Evolutionary conservation across 2,888 invertebrate species (phyloP), one percentile per base, ranked within the genome.

Genomic region (Phasia obesa): DNA sequence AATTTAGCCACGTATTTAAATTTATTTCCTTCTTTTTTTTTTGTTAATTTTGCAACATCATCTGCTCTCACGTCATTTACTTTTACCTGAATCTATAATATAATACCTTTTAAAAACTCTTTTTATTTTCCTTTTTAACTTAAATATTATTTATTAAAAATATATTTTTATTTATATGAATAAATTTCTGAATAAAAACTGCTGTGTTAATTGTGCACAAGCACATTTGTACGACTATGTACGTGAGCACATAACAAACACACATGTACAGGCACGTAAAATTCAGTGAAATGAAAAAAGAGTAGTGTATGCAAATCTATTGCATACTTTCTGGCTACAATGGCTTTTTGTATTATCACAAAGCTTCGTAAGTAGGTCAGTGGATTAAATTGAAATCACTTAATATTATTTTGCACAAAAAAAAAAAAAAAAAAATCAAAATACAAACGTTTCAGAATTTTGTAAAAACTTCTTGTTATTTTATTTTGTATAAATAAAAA

Each of bases 301-400:
- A 62, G 17, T 47, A 55, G 1, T 70, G 47, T 77, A 70, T 70
- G 77, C 62, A 77, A 76, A 77, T 70, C 70, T 70, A 77, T 77
- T 64, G 77, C 77, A 77, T 62, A 70, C 70, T 77, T 77, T 77
- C 70, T 47, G 69, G 77, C 44, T 70, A 77, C 77, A 77, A 77
- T 62, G 35, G 38, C 9, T 70, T 65, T 62, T 69, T 69, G 31
- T 77, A 53, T 64, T 77, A 70, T 60, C 70, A 77, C 70, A 77
- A 70, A 77, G 70, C 53, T 62, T 55, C 62, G 64, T 77, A 77
- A 77, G 70, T 77, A 77, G 77, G 77, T 77, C 77, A 77, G 77
- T 77, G 69, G 77, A 77, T 77, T 77, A 77, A 77, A 77, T 55
- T 53, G 70, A 77, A 77, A 70, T 70, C 62, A 62, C 38, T 77